Conservation (phyloP, 2,888 invertebrate genomes). For the Flexamia atlantica region DNA sequence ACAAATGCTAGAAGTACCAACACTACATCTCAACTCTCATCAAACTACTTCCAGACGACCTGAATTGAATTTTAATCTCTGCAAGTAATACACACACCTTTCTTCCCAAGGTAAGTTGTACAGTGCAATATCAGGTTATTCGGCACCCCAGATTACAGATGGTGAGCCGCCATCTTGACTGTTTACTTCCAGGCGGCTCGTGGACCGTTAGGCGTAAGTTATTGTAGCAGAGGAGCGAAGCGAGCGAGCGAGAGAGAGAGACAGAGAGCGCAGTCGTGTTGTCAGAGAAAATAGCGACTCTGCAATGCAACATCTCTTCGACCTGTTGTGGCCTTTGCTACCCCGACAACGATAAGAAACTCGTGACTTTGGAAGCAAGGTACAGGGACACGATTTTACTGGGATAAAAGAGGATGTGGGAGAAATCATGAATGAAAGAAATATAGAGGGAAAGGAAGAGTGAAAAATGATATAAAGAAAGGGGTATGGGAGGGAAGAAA, state of each 20-base stretch:
- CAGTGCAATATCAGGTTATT: too few relatives aligned
- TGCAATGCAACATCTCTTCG: slow-evolving; percentile 9
- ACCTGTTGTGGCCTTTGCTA: background rate
- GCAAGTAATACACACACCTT: too few relatives aligned
- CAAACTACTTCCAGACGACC: too few relatives aligned
- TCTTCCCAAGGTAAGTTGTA: too few relatives aligned
- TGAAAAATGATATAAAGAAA: too few relatives aligned
- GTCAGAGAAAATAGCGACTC: slow-evolving; percentile 44
- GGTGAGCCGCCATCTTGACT: background rate
- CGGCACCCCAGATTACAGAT: background rate
- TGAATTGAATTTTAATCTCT: too few relatives aligned
- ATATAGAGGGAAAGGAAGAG: background rate
- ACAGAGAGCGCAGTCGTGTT: slow-evolving; percentile 1
- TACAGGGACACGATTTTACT: too few relatives aligned
- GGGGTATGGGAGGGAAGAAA: background rate
- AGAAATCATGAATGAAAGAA: too few relatives aligned
- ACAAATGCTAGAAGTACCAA: too few relatives aligned
- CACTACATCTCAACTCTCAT: too few relatives aligned
- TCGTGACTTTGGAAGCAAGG: background rate
- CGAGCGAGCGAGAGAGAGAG: background rate
- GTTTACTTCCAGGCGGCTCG: slow-evolving; percentile 14
- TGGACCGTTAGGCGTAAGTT: slow-evolving; percentile 46
- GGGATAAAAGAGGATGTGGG: too few relatives aligned
- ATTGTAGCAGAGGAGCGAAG: slow-evolving; percentile 16
- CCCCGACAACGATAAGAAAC: background rate